A percentile compares a stretch with the other conserved stretches of the same genome.
These are phyloP conservation scores for Dipodomys ordii DNA, from an alignment of 2,113 vertebrate genomes.

Conservation along the genomic window DNA sequence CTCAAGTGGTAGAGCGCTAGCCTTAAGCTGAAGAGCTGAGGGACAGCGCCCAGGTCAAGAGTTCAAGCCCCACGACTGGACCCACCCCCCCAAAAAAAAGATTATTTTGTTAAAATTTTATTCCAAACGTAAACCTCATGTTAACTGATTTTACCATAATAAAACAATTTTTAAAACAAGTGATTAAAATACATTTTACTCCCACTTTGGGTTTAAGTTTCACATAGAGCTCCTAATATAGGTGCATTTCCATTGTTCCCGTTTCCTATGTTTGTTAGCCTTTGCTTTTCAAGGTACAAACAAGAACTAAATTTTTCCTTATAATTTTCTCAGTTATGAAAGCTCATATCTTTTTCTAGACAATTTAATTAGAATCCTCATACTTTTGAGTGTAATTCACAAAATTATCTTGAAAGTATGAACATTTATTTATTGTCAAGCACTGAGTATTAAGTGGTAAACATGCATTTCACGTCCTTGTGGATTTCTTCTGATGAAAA, in stretches of 20 bases:
- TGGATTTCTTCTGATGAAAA: too few species aligned
- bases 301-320: neutral
- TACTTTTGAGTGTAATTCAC: neutral
- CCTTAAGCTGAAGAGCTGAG: too few species aligned
- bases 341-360: neutral
- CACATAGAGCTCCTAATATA: neutral
- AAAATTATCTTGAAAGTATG: neutral
- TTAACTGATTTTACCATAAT: neutral
- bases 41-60: too few species aligned
- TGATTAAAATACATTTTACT: neutral
- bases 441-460: neutral
- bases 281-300: neutral
- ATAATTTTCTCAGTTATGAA: neutral
- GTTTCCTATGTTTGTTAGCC: neutral
- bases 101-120: neutral
- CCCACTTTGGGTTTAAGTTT: neutral
- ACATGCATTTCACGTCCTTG: neutral
- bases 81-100: too few species aligned
- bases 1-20: too few species aligned
- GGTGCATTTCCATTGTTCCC: neutral
- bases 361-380: conserved; percentile 9
- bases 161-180: too few species aligned
- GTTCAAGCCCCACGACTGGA: too few species aligned
- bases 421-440: neutral
- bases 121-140: too few species aligned